These are phyloP conservation scores for Caenorhabditis macrosperma DNA, from an alignment of 2,888 invertebrate species.

Conservation along the genomic window DNA sequence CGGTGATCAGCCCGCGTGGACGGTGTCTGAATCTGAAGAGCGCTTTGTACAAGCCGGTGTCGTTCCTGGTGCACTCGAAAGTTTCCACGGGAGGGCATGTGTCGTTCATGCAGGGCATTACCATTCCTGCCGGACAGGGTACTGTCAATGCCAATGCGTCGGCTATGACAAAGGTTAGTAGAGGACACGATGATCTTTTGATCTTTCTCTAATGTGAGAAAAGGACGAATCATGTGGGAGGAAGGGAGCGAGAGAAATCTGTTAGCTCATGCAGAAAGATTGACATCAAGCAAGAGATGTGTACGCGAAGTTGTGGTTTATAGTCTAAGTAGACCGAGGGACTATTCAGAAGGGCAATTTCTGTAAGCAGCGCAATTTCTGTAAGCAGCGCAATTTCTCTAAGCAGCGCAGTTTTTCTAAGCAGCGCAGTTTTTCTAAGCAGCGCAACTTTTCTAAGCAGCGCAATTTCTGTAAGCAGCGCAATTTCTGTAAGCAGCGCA, in stretches of 20 bases:
- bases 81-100: constrained; percentile 68
- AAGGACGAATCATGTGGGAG: background rate
- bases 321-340: no score
- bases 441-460: no score
- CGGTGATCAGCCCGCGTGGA: constrained; percentile 95
- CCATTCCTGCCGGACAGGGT: constrained; percentile 76
- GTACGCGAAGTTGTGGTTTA: no score
- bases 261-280: background rate
- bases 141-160: constrained; percentile 64
- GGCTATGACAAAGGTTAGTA: constrained; percentile 62
- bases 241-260: background rate
- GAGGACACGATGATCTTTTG: constrained; percentile 1
- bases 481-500: no score
- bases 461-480: no score
- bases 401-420: no score
- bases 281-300: background rate
- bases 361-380: no score
- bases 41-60: constrained; percentile 88
- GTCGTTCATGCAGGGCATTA: constrained; percentile 70
- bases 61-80: constrained; percentile 69
- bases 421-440: no score
- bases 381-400: no score
- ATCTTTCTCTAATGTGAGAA: background rate
- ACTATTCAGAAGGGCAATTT: no score
- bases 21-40: constrained; percentile 93